phyloP scores from a whole-genome alignment of 2,113 vertebrate genomes.

The Limanda limanda region DNA sequence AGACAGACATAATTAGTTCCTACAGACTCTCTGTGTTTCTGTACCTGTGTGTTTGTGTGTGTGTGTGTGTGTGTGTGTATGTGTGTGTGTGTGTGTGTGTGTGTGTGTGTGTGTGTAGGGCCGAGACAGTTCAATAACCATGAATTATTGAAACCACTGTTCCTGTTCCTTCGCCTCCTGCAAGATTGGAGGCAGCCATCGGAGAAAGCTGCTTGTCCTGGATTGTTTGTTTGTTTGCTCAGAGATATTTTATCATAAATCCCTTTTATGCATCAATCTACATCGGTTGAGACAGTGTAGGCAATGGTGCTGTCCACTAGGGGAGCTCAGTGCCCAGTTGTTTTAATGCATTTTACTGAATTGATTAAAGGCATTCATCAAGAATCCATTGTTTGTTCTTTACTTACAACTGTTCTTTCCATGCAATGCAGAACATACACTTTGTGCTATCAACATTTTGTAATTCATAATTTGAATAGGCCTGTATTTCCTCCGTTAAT shows the following conservation, averaged over 20 bases:
- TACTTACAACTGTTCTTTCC: too few relatives aligned
- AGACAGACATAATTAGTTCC: constrained; percentile 45
- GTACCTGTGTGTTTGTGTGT: constrained; percentile 7
- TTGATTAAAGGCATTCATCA: background rate
- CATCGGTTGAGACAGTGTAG: background rate
- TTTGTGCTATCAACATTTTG: too few relatives aligned
- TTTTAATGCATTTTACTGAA: background rate
- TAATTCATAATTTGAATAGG: too few relatives aligned
- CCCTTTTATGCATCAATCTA: background rate
- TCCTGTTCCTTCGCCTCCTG: constrained; percentile 39
- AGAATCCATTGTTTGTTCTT: too few relatives aligned
- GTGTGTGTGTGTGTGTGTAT: constrained; percentile 9
- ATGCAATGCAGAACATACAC: too few relatives aligned
- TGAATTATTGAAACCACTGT: constrained; percentile 76
- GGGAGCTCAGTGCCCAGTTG: background rate
- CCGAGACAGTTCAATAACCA: constrained; percentile 52
- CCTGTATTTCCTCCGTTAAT: too few relatives aligned
- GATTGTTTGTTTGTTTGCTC: constrained; percentile 1
- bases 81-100: constrained; percentile 1
- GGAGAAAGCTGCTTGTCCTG: constrained; percentile 2
- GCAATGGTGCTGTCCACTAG: background rate
- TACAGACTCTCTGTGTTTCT: constrained; percentile 13
- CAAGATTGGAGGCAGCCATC: constrained; percentile 4
- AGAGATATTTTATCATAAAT: constrained; percentile 2
- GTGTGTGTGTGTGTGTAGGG: constrained; percentile 4